Evolutionary conservation across 2,113 vertebrate genomes (phyloP), one percentile per base, ranked within the genome.

Genomic region (Danionella cerebrum): DNA sequence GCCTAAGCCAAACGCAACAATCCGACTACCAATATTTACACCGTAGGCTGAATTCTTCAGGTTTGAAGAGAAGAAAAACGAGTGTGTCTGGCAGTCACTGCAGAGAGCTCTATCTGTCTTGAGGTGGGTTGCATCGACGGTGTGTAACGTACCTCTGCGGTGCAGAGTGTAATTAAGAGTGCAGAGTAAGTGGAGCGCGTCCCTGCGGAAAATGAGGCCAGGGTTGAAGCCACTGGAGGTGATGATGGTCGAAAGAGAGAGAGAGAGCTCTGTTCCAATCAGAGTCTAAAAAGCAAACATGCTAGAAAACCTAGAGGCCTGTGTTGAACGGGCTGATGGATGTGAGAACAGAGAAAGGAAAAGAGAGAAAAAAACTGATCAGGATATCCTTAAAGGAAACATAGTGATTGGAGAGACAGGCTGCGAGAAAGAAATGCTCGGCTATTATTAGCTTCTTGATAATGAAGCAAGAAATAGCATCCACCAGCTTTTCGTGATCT

Each of bases 1-100:
- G 76, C 52, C 79, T 64, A 76, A 83, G 59, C 72, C 69, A 74
- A 65, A 69, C 21, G 42, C 24, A 80, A 70, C 72, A 86, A 82
- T 80, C 83, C 75, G 82, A 82, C 79, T 75, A 75, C 73, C 73
- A 85, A 87, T 87, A 84, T 86, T 85, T 82, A 82, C 72, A 73
- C 36, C 76, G 79, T 72, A 71, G 69, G 72, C 55, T 75, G 67
- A 78, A 69, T 73, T 75, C 69, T 41, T 42, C 51, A 48, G 38
- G 41, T 67, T 71, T 69, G 54, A 45, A 16, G 31, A 41, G 33
- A 53, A 38, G 52, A 59, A 72, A 63, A 71, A 71, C 39, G 25
- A 54, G 19, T 13, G 2, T 54, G 39, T 67, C 55, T 66, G 68
- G 24, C 42, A 66, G 25, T 48, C 53, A 33, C 52, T 39, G 63